phyloP scores from a whole-genome alignment of 2,888 invertebrate genomes.

The Myopa tessellatipennis region DNA sequence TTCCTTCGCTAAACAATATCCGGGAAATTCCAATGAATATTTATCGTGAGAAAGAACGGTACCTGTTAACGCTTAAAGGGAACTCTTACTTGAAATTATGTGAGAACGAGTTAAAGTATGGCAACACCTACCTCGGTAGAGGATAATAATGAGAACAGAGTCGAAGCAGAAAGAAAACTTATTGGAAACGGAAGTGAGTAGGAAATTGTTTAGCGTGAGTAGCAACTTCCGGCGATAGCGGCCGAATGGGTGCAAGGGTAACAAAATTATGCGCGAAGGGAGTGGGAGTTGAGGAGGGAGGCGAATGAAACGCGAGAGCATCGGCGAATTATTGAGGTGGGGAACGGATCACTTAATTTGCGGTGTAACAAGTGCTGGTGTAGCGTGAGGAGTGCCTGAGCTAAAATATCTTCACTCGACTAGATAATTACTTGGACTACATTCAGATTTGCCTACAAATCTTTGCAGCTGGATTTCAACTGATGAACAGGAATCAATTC shows the following conservation, averaged over 20 bases:
- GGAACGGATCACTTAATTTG: too few relatives aligned
- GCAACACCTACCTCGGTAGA: slow-evolving; percentile 12
- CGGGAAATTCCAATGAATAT: slow-evolving; percentile 53
- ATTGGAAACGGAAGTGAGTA: slow-evolving; percentile 36
- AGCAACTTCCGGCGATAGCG: slow-evolving; percentile 22
- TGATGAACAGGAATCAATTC: too few relatives aligned
- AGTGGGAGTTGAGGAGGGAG: not conserved
- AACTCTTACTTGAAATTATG: not conserved
- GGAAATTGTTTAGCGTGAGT: slow-evolving; percentile 37
- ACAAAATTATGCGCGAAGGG: not conserved
- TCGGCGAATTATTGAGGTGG: too few relatives aligned
- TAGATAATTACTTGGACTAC: too few relatives aligned
- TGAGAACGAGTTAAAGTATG: slow-evolving; percentile 16
- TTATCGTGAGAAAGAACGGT: not conserved
- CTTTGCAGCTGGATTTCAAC: too few relatives aligned
- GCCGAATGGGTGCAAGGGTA: not conserved
- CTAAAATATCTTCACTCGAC: too few relatives aligned
- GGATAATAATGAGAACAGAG: not conserved
- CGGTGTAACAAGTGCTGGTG: not conserved
- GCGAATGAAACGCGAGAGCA: not conserved
- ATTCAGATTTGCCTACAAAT: too few relatives aligned
- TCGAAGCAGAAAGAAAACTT: slow-evolving; percentile 18
- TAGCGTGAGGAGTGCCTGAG: not conserved
- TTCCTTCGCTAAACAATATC: slow-evolving; percentile 55
- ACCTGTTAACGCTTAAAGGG: not conserved